Base-by-base conservation (phyloP, 2,888 invertebrate genomes). In the Acronicta leporina region DNA sequence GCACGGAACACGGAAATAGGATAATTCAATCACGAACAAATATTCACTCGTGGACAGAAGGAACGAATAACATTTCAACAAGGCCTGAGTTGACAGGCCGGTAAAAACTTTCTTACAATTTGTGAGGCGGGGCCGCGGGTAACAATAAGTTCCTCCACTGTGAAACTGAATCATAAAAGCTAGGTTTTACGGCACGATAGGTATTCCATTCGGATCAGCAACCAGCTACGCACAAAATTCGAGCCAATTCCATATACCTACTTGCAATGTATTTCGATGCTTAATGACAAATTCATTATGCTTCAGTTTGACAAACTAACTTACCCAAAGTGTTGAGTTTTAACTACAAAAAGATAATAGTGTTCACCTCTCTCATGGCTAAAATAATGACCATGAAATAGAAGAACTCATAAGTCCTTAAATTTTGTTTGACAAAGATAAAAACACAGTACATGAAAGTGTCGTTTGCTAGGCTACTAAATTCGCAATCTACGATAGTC, bases 111-210 rank as follows among this genome's bases (percentile, higher is more conserved):
- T 60, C 30, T 33, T 46, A 14, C 16, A 40, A 51, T 56, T 48
- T 53, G 20, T 48, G 16, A 45, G 30, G 20, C 20, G n/a, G 44
- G 42, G 9, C 14, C 38, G 15, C 50, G 15, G 8, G 16, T 8
- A 42, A 41, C 40, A 46, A 38, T 52, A 64, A 55, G 53, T 47
- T 55, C 41, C 41, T 30, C 30, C 44, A 27, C 48, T 49, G 43
- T 56, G 41, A 57, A 66, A 62, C 40, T 48, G 42, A 30, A 70
- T 62, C 48, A 58, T 51, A 62, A 62, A 61, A 59, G 16, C 11
- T 15, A 48, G 48, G 59, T 54, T 41, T 42, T 52, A 20, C 8
- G 8, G 15, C 14, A 52, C 33, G 10, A 52, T 57, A 43, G 45
- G 35, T 13, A 53, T 62, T 53, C 52, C 8, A 40, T 44, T 61